phyloP scores from a whole-genome alignment of 2,888 invertebrate genomes.

The Lepetodrilus schrolli region DNA sequence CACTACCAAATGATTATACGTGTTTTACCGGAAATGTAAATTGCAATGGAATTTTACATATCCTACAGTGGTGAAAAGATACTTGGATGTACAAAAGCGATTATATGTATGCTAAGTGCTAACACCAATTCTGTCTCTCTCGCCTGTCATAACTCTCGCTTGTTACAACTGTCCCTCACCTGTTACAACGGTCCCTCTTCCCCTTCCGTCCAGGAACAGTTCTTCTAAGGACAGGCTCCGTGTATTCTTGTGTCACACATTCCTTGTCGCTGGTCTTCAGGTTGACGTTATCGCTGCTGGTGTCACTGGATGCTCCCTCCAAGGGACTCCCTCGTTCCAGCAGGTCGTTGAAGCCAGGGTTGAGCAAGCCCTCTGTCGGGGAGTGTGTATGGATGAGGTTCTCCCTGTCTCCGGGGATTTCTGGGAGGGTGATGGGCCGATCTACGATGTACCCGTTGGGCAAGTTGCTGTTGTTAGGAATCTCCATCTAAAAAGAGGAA shows the following conservation, averaged over 20 bases:
- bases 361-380: slow-evolving; percentile 43
- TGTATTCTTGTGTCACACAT: slow-evolving; percentile 32
- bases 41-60: too few species aligned
- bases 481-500: not conserved
- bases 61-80: too few species aligned
- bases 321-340: slow-evolving; percentile 43
- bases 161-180: not conserved
- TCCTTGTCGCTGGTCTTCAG: slow-evolving; percentile 36
- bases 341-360: slow-evolving; percentile 46
- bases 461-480: not conserved
- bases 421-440: slow-evolving; percentile 26
- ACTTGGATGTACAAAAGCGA: too few species aligned
- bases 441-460: slow-evolving; percentile 26
- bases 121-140: not conserved
- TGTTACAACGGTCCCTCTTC: slow-evolving; percentile 28
- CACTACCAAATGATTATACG: too few species aligned
- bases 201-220: slow-evolving; percentile 15
- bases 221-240: not conserved
- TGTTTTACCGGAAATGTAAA: too few species aligned
- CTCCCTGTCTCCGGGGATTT: not conserved
- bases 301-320: slow-evolving; percentile 48
- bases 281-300: slow-evolving; percentile 53
- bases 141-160: not conserved
- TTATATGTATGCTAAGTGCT: not conserved
- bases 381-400: not conserved